phyloP scores from a whole-genome alignment of 2,113 vertebrate species.

The Ranitomeya imitator region DNA sequence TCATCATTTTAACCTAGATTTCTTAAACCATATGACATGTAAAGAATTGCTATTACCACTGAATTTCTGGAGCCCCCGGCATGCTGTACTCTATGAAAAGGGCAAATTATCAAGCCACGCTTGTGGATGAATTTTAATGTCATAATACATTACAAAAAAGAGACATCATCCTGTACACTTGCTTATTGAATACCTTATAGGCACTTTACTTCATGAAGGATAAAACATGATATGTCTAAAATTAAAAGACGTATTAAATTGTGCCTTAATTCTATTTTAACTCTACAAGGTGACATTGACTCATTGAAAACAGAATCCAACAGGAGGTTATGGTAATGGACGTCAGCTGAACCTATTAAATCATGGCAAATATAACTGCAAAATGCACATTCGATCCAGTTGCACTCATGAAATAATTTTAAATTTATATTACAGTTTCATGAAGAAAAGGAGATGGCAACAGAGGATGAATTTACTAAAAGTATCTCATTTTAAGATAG shows the following conservation, averaged over 20 bases:
- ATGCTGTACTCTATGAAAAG: conserved; percentile 24
- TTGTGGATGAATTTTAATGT: conserved; percentile 41
- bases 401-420: neutral
- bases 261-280: neutral
- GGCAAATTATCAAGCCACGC: conserved; percentile 40
- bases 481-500: too few relatives aligned
- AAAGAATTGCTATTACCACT: conserved; percentile 22
- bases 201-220: conserved; percentile 51
- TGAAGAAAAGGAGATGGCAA: neutral
- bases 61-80: conserved; percentile 19
- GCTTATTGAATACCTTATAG: conserved; percentile 49
- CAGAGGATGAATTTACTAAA: neutral
- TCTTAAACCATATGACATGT: conserved; percentile 8
- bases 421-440: neutral
- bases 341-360: neutral
- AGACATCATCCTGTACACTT: conserved; percentile 41
- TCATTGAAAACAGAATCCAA: neutral
- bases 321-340: neutral
- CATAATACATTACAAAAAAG: conserved; percentile 43
- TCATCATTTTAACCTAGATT: conserved; percentile 31
- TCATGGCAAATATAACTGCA: neutral
- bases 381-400: neutral
- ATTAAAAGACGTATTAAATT: conserved; percentile 27
- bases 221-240: conserved; percentile 6
- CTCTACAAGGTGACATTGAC: conserved; percentile 41